Percentiles rank a stretch among this genome's conserved stretches.
phyloP scores from a whole-genome alignment of 37 sponge, comb jelly and placozoan genomes.

The Halisarca cf. caerulea region DNA sequence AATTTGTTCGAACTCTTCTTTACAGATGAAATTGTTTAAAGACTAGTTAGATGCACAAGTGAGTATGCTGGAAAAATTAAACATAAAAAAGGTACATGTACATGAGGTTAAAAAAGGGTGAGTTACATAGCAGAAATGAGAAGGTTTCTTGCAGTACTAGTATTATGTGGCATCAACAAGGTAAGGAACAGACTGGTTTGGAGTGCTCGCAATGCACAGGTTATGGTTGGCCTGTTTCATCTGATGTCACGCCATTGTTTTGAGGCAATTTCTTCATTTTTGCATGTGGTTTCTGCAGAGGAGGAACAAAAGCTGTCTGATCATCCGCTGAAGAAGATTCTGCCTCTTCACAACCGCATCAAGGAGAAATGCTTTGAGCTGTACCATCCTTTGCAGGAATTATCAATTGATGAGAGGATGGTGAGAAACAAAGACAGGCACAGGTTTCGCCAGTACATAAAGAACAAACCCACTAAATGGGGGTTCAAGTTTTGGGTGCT shows the following conservation, averaged over 20 bases:
- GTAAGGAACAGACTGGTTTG: too few species aligned
- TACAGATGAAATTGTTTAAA: too few species aligned
- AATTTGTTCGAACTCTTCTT: too few species aligned
- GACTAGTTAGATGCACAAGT: too few species aligned
- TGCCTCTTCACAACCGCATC: slow-evolving; percentile 1
- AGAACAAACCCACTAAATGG: slow-evolving; percentile 60
- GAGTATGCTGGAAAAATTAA: too few species aligned
- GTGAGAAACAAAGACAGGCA: slow-evolving; percentile 23
- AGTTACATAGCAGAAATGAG: too few species aligned
- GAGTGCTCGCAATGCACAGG: too few species aligned
- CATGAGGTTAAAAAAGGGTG: too few species aligned
- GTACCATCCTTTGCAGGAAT: neutral
- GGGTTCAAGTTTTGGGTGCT: slow-evolving; percentile 53
- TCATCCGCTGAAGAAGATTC: slow-evolving; percentile 19
- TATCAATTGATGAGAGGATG: slow-evolving; percentile 52
- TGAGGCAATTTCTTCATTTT: slow-evolving; percentile 22
- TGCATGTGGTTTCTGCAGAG: slow-evolving; percentile 29
- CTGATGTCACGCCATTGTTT: slow-evolving; percentile 5
- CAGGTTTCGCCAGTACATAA: slow-evolving; percentile 24
- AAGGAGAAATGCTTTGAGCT: neutral
- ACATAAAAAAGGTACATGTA: too few species aligned
- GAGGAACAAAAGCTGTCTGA: slow-evolving; percentile 11
- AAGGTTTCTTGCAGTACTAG: too few species aligned
- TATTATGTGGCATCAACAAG: too few species aligned
- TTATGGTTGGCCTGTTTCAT: neutral